These are phyloP conservation scores for Platanista minor DNA, from an alignment of 2,113 vertebrate species.

Conservation along the genomic window DNA sequence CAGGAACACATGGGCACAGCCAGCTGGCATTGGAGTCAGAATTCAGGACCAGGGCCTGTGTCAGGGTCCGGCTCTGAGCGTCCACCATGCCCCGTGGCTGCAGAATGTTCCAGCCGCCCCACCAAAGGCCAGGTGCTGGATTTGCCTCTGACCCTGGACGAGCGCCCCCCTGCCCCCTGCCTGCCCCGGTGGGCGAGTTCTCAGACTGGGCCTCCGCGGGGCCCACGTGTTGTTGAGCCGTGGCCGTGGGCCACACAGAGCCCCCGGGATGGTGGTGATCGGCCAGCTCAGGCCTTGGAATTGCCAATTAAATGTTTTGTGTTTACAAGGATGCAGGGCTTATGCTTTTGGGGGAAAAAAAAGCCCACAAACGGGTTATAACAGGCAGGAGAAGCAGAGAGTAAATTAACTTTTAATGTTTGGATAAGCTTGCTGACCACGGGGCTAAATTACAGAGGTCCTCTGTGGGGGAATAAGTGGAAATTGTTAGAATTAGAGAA, in stretches of 20 bases:
- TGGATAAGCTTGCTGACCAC: background rate
- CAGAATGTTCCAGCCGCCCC: background rate
- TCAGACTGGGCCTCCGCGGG: fast-evolving
- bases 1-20: fast-evolving
- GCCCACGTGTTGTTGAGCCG: fast-evolving
- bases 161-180: fast-evolving
- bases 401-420: slow-evolving; percentile 48
- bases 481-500: background rate
- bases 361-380: background rate
- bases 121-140: background rate
- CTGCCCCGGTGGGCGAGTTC: fast-evolving
- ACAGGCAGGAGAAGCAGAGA: background rate
- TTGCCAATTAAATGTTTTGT: slow-evolving; percentile 14
- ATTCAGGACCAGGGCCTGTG: background rate
- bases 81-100: fast-evolving
- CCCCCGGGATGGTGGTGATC: background rate
- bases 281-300: background rate
- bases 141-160: background rate
- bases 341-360: background rate
- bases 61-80: background rate
- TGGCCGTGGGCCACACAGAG: fast-evolving
- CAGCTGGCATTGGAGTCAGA: background rate
- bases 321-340: background rate
- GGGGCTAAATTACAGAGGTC: background rate
- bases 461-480: background rate